phyloP scores from a whole-genome alignment of 2,797 vertebrate genomes.

The Holocentrus rufus region DNA sequence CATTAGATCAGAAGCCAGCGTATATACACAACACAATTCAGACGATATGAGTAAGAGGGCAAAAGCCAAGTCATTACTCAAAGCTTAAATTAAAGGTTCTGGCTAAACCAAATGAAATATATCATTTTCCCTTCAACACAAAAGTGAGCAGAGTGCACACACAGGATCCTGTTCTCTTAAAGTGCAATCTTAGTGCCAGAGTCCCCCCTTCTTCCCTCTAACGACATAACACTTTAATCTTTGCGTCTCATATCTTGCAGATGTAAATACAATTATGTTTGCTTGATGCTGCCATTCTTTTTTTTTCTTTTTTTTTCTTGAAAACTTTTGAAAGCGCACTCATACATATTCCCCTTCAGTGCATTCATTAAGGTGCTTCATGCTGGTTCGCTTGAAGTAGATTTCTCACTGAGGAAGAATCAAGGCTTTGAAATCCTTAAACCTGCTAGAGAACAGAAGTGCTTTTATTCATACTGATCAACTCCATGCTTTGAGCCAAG shows the following conservation, averaged over 20 bases:
- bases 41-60: slow-evolving; percentile 72
- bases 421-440: slow-evolving; percentile 45
- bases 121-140: slow-evolving; percentile 75
- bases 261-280: slow-evolving; percentile 19
- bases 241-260: slow-evolving; percentile 17
- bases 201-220: slow-evolving; percentile 24
- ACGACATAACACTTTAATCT: slow-evolving; percentile 10
- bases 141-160: slow-evolving; percentile 39
- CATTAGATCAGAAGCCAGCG: slow-evolving; percentile 67
- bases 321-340: background rate
- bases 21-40: slow-evolving; percentile 71
- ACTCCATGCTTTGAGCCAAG: slow-evolving; percentile 53
- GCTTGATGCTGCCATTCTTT: background rate
- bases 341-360: slow-evolving; percentile 18
- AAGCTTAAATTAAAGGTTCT: slow-evolving; percentile 73
- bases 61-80: slow-evolving; percentile 76
- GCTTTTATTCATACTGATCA: slow-evolving; percentile 58
- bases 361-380: slow-evolving; percentile 19
- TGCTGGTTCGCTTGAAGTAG: slow-evolving; percentile 20
- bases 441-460: slow-evolving; percentile 46
- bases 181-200: slow-evolving; percentile 57
- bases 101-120: slow-evolving; percentile 73
- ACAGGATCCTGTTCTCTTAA: slow-evolving; percentile 62
- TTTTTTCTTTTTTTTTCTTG: background rate
- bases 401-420: slow-evolving; percentile 33